Base-by-base conservation (phyloP, 2,797 vertebrate genomes). In the Pseudochirops corinnae region DNA sequence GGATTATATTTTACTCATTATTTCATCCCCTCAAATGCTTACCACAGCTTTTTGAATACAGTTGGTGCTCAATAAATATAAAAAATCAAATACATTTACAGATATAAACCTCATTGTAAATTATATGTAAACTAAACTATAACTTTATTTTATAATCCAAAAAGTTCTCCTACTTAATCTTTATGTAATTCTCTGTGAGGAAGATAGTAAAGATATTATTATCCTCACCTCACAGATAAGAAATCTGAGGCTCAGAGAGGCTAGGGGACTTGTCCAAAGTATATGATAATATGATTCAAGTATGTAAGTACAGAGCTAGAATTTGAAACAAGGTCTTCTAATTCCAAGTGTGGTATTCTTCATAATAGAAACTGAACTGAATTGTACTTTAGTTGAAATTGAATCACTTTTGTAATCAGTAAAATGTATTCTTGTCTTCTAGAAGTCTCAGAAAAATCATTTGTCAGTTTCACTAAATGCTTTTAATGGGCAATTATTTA, bases 401-500 rank as follows among this genome's bases (percentile, higher is more conserved):
- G 55, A 94, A 87, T 33, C 39, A 91, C 0, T 96, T 74, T 26
- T 87, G 1, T 90, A 39, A 67, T 87, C 24, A 31, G 92, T 58
- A 50, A 33, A 67, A 93, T 46, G 28, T 2, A 92, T 39, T 56
- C 50, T 90, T 95, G 91, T 39, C 26, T 91, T 91, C 91, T 55
- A 0, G 0, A 90, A 21, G 31, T 90, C 93, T 95, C 31, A 90
- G 94, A 93, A 97, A 95, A 97, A 95, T 74, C 16, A 97, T 12
- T 92, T 62, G 67, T 21, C 92, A n/a, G 95, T 97, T 96, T 96
- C 95, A 87, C 56, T 74, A n/a, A 39, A 12, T 94, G 93, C 95
- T 96, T 96, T 91, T 60, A 33, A 98, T 29, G 24, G 93, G 90
- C 91, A 97, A 46, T 60, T 95, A 94, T 93, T 97, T 97, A 96